Conservation (phyloP, 2,797 vertebrate genomes). For the Hydrophis major region DNA sequence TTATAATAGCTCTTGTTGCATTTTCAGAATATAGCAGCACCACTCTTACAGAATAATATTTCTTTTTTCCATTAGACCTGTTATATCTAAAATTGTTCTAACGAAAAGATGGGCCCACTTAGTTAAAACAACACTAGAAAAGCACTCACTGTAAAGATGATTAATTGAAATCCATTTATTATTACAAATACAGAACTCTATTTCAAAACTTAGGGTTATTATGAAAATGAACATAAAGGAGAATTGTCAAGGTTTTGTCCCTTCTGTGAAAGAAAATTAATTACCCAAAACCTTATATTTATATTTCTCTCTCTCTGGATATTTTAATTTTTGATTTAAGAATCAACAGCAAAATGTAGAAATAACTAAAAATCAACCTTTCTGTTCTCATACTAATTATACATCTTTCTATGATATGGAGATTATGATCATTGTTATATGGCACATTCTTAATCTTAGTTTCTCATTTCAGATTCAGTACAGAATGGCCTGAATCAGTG, state of each 20-base stretch:
- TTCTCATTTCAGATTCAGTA: slow-evolving; percentile 29
- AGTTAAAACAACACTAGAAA: slow-evolving; percentile 54
- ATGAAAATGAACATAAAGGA: slow-evolving; percentile 56
- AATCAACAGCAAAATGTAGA: slow-evolving; percentile 52
- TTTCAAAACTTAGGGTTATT: slow-evolving; percentile 45
- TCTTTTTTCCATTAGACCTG: slow-evolving; percentile 47
- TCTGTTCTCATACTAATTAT: slow-evolving; percentile 21
- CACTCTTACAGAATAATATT: slow-evolving; percentile 50
- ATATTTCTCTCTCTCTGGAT: not conserved
- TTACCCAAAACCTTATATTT: slow-evolving; percentile 36
- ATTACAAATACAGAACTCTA: slow-evolving; percentile 51
- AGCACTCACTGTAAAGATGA: slow-evolving; percentile 55
- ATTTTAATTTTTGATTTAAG: slow-evolving; percentile 30
- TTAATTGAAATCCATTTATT: slow-evolving; percentile 47
- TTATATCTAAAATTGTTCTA: slow-evolving; percentile 44
- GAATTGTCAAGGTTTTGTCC: slow-evolving; percentile 63
- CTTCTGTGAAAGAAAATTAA: slow-evolving; percentile 28
- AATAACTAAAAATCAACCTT: slow-evolving; percentile 42
- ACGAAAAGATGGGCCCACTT: slow-evolving; percentile 48
- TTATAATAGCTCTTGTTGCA: slow-evolving; percentile 50
- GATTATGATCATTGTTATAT: slow-evolving; percentile 13
- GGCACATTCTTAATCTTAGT: slow-evolving; percentile 40
- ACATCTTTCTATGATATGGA: slow-evolving; percentile 19
- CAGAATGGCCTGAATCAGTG: slow-evolving; percentile 17
- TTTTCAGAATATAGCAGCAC: slow-evolving; percentile 60